Conservation (phyloP, 1,140 invertebrate species). For the Solen grandis region DNA sequence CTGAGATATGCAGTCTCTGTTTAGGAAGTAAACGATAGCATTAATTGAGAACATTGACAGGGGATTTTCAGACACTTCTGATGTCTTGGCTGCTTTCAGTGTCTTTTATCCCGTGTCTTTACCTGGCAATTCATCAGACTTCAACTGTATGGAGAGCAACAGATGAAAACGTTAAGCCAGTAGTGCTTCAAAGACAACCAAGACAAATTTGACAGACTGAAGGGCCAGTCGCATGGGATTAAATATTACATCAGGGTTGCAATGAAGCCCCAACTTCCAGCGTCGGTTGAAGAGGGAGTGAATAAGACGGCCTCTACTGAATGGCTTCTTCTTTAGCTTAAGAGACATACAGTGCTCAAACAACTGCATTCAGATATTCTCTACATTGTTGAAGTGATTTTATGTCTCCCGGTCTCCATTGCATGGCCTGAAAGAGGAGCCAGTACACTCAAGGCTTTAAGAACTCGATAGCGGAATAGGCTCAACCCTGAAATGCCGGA, state of each 20-base stretch:
- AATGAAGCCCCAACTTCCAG: conserved; percentile 15
- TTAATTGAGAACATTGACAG: conserved; percentile 10
- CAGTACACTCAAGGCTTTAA: conserved; percentile 9
- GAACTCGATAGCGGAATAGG: not conserved
- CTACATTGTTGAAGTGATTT: conserved; percentile 3
- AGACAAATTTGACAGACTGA: conserved; percentile 3
- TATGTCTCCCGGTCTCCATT: conserved; percentile 10
- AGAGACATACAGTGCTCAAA: not conserved
- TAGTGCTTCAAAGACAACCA: conserved; percentile 10
- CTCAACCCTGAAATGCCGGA: conserved; percentile 29
- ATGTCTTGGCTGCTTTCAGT: not conserved
- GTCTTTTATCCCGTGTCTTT: not conserved
- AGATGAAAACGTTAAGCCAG: not conserved
- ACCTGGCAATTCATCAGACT: not conserved
- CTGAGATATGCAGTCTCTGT: no score
- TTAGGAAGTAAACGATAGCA: no score
- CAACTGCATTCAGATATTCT: not conserved
- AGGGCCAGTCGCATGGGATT: conserved; percentile 9
- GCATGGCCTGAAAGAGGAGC: conserved; percentile 20
- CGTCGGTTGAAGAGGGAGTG: not conserved
- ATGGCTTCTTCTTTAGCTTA: not conserved
- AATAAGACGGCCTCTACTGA: not conserved
- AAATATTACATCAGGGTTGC: conserved; percentile 25
- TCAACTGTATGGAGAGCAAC: not conserved
- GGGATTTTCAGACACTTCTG: conserved; percentile 1